Conservation (phyloP, 2,888 invertebrate species). For the Pherbina coryleti region DNA sequence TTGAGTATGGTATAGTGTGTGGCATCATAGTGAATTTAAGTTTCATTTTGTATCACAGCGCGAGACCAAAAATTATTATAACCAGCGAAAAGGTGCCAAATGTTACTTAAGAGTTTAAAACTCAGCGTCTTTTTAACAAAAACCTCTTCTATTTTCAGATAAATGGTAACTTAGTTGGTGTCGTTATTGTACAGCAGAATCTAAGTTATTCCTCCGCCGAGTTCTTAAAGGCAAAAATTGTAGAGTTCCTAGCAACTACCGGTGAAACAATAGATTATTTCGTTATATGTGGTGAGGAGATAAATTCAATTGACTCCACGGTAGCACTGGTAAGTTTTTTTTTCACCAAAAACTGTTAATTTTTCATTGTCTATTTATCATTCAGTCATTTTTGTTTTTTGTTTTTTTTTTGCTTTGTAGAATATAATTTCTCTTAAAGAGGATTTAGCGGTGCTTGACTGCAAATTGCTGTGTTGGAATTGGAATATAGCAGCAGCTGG, state of each 20-base stretch:
- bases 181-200: slow-evolving; percentile 79
- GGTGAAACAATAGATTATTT: slow-evolving; percentile 71
- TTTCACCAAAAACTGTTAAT: not conserved
- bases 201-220: slow-evolving; percentile 87
- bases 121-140: not conserved
- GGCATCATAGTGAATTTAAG: slow-evolving; percentile 85
- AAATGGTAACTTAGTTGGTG: slow-evolving; percentile 69
- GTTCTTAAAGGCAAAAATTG: slow-evolving; percentile 76
- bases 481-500: slow-evolving; percentile 66
- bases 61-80: slow-evolving; percentile 81
- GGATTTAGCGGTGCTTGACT: slow-evolving; percentile 71
- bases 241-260: slow-evolving; percentile 78
- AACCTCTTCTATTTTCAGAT: slow-evolving; percentile 51
- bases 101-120: not conserved
- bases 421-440: slow-evolving; percentile 72
- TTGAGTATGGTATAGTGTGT: slow-evolving; percentile 89
- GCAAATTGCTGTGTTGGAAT: slow-evolving; percentile 72
- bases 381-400: not conserved
- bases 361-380: too few relatives aligned
- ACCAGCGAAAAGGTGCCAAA: slow-evolving; percentile 57
- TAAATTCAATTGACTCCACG: slow-evolving; percentile 74
- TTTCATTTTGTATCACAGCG: slow-evolving; percentile 86
- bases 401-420: slow-evolving; percentile 61
- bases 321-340: slow-evolving; percentile 73
- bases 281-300: slow-evolving; percentile 80